Evolutionary conservation across 2,797 vertebrate species (phyloP), one percentile per base, ranked within the genome.

Genomic region (Sphenopsis melanotis): DNA sequence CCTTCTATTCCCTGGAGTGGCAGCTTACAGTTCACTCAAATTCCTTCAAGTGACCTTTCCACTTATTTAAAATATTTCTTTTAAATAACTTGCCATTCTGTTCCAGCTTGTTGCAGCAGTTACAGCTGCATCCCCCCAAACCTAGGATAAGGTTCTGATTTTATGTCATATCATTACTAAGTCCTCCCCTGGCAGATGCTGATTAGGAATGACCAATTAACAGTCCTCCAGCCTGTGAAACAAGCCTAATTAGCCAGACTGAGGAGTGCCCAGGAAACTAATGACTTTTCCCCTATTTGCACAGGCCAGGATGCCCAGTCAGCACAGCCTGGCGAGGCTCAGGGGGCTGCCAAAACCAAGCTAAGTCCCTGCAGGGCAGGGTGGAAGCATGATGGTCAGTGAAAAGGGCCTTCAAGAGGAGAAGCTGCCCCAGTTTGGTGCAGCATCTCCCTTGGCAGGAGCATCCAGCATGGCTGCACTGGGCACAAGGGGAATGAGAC

Each of bases 1-100:
- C 65, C 76, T 78, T 72, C 77, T 81, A 26, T 81, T 94, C 95
- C 92, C 95, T 89, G 49, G 94, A 94, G 94, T 92, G 69, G 69
- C 16, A 78, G 72, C 83, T 94, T 81, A 85, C 56, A 75, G 77
- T 90, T 93, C 74, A 96, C 91, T 83, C 90, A 91, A 92, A 96
- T 96, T 95, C 90, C 83, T 96, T 77, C 81, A 83, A 27, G 59
- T 96, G 94, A 97, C 95, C 93, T 96, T 96, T 94, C 69, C 3
- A 6, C 4, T 5, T 78, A 69, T 93, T 94, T 95, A 56, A 91
- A 96, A 91, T 81, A 83, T 87, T 95, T 92, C 61, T 88, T 93
- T 80, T 44, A 86, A 94, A 93, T 80, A 83, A 59, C 90, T 94
- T 57, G 36, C 78, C 61, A 46, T 81, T 85, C 71, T 18, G 3